Evolutionary conservation across 2,113 vertebrate species (phyloP), one percentile per base, ranked within the genome.

Genomic region (Cryptoleucopteryx plumbea): DNA sequence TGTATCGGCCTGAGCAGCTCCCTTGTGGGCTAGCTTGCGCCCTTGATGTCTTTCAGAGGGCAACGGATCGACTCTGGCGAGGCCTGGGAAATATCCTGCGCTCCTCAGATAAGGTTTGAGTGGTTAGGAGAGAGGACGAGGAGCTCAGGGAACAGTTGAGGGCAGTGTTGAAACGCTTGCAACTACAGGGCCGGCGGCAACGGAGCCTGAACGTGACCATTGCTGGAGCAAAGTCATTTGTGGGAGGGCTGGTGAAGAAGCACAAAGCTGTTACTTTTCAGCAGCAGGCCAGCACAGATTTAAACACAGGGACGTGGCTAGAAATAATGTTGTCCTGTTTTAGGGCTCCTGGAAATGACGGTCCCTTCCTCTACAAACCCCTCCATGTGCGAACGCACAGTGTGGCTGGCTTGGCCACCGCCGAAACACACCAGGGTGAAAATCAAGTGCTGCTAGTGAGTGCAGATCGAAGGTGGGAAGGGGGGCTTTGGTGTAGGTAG

Each of bases 301-400:
- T 20, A 6, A 34, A 36, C 75, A 2, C 34, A 10, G 58, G 61
- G 61, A 58, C 3, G 15, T 3, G 40, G 18, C 36, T 27, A 8
- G 75, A 56, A 79, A 73, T 34, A 6, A 18, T 2, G 7, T 3
- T 38, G 34, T 25, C 25, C 29, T 36, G 7, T 2, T 59, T 55
- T 40, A 50, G 32, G 13, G 36, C 31, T 61, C 19, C 61, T 48
- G 43, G 58, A 36, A 77, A 59, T 2, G 36, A 23, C 0, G 1
- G 17, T 31, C 10, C 56, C 19, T 21, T 32, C 40, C n/a, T 13
- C 22, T n/a, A 14, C 20, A 20, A 36, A 5, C 14, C 34, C 66
- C 19, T 82, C 34, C 26, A 3, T 0, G 5, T 9, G 42, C 0
- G 2, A 36, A 29, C 0, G 1, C 4, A 5, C 2, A 1, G 20